phyloP scores from a whole-genome alignment of 2,113 vertebrate species.

The Oreotragus oreotragus region DNA sequence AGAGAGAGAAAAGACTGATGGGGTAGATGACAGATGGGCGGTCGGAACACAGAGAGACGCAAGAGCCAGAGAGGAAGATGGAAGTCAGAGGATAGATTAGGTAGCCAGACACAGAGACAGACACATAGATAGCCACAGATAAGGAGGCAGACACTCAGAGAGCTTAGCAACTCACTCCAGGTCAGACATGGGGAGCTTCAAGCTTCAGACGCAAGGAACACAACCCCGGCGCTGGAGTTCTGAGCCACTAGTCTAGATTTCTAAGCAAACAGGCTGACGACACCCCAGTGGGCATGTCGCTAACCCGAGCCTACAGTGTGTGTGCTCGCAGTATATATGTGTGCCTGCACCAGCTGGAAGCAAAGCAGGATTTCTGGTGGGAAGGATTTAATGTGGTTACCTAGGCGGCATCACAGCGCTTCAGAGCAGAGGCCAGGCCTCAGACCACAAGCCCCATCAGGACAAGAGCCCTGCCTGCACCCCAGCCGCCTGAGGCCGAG shows the following conservation, averaged over 20 bases:
- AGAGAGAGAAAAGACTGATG: neutral
- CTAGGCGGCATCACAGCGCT: fast-evolving
- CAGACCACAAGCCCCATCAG: fast-evolving
- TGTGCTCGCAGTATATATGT: fast-evolving
- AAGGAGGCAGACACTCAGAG: neutral
- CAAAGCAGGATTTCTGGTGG: neutral
- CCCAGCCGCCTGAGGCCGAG: fast-evolving
- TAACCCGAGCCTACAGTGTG: fast-evolving
- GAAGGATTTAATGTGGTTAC: neutral
- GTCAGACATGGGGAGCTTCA: neutral
- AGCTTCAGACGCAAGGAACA: neutral
- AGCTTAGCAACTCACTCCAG: no score
- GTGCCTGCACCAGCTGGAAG: no score
- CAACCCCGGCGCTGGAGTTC: neutral
- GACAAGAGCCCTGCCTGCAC: neutral
- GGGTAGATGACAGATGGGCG: neutral
- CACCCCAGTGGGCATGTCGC: fast-evolving
- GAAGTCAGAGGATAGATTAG: no score
- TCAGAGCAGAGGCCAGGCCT: neutral
- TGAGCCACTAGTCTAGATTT: neutral
- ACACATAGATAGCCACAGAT: fast-evolving
- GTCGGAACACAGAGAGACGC: no score
- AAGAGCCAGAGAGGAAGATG: neutral
- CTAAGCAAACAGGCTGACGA: neutral
- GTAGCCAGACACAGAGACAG: neutral